Evolutionary conservation across 1,140 invertebrate species (phyloP), one percentile per base, ranked within the genome.

Genomic region (Cydia fagiglandana): DNA sequence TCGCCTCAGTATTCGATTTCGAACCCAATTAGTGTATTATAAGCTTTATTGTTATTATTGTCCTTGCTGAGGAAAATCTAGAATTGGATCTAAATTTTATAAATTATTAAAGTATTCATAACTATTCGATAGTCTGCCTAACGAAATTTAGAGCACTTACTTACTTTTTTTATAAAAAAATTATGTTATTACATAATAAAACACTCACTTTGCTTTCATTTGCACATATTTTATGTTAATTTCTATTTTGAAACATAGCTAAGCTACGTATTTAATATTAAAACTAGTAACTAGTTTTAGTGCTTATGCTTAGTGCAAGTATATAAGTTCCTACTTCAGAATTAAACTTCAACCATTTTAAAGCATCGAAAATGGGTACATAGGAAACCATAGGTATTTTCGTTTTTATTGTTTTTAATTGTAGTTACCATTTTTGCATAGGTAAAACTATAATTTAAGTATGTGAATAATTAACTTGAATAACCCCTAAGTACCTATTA

Each of bases 151-250:
- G 10, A 61, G 20, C 20, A 61, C 7, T 61, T 61, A 56, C 1
- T 0, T 24, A 24, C 24, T 24, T 56, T 56, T 13, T 50, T 50
- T 17, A 56, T 56, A 61, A 24, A 24, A 61, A 12, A 10, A 24
- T 61, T 61, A 2, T 12, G 56, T 24, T 7, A 61, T 61, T 61
- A 61, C 17, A 61, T 61, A 9, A 0, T 20, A 61, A 61, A 6
- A 24, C 0, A 50, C 24, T 50, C 66, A 70, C 34, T n/a, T 17
- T 70, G 66, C 34, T 45, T 70, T 70, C 38, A 41, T 70, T 70
- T 70, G 66, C 66, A 70, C 66, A 41, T 38, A n/a, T 41, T 41
- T 70, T n/a, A 70, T 70, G 66, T 70, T 70, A 17, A 24, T 56
- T 56, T 7, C 10, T 70, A 38, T 70, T 70, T 17, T 41, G 34